Evolutionary conservation across 2,113 vertebrate species (phyloP).

Genomic region (Thunnus thynnus): DNA sequence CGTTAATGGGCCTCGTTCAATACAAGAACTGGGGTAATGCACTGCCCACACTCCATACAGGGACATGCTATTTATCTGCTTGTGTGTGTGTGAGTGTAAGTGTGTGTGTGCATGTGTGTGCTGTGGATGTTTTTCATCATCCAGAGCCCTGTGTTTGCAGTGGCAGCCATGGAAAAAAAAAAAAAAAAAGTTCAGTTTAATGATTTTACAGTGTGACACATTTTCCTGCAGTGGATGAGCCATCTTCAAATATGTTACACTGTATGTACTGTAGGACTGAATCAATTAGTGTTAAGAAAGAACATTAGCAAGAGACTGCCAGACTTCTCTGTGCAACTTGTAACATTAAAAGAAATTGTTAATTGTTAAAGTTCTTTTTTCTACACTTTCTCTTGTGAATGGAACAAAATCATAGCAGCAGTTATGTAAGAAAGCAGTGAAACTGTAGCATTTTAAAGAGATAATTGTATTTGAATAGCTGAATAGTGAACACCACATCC

Average conservation of each 20-base stretch:
- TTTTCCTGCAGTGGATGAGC: constrained; percentile 5
- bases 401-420: neutral
- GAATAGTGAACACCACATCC: too few species aligned
- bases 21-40: constrained; percentile 75
- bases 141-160: constrained; percentile 4
- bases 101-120: neutral
- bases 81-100: neutral
- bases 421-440: neutral
- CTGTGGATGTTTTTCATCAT: constrained; percentile 18
- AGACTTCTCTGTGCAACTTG: neutral
- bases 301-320: neutral
- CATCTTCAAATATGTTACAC: neutral
- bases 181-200: constrained; percentile 1
- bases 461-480: neutral
- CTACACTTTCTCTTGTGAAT: neutral
- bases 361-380: neutral
- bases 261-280: neutral
- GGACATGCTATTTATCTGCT: constrained; percentile 53
- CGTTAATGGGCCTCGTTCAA: constrained; percentile 70
- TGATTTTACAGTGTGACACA: constrained; percentile 20
- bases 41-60: constrained; percentile 35
- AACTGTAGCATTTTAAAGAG: neutral
- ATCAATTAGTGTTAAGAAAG: neutral
- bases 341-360: neutral
- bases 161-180: neutral